Conservation (phyloP, 2,797 vertebrate genomes). For the Lophius americanus region DNA sequence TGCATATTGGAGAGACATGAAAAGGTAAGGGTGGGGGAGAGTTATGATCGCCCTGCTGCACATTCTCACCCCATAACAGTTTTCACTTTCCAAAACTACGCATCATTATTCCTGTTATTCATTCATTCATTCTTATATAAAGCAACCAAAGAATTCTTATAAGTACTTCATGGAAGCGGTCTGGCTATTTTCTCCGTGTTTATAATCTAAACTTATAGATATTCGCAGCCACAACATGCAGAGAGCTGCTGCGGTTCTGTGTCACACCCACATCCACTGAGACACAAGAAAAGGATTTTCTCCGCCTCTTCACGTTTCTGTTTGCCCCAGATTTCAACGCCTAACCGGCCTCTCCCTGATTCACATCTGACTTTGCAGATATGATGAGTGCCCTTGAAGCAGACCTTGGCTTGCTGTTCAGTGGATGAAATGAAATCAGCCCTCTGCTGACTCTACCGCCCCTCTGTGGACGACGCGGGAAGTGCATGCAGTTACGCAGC, state of each 20-base stretch:
- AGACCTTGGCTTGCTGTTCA: conserved; percentile 78
- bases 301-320: background rate
- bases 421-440: conserved; percentile 52
- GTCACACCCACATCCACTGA: background rate
- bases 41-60: conserved; percentile 28
- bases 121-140: too few species aligned
- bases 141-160: background rate
- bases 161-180: background rate
- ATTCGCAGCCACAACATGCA: conserved; percentile 13
- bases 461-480: conserved; percentile 48
- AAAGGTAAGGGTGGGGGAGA: conserved; percentile 53
- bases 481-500: conserved; percentile 18
- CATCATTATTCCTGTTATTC: background rate
- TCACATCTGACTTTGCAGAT: conserved; percentile 81
- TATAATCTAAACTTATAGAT: conserved; percentile 15
- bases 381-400: conserved; percentile 79
- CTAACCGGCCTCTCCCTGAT: conserved; percentile 51
- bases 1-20: conserved; percentile 76
- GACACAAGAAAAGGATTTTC: background rate
- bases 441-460: conserved; percentile 50
- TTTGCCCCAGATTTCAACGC: conserved; percentile 40
- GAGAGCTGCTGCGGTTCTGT: background rate
- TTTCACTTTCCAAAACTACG: conserved; percentile 7
- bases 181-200: background rate
- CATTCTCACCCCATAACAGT: conserved; percentile 13